Conservation (phyloP, 1,140 invertebrate species). For the Ptiloglossa arizonensis region DNA sequence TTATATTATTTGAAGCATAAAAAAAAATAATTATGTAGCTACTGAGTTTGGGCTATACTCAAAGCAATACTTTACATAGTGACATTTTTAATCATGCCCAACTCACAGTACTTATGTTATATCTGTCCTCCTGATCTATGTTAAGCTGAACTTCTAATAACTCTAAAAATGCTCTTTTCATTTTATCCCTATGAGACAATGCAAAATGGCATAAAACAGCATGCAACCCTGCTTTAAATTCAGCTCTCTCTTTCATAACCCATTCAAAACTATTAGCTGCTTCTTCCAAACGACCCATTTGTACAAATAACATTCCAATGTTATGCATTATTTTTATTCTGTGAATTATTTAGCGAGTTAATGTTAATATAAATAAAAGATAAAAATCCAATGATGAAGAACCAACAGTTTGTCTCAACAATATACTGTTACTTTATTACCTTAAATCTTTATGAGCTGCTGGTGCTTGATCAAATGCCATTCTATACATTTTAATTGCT, state of each 20-base stretch:
- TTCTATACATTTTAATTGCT: constrained; percentile 98
- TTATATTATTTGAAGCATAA: constrained; percentile 3
- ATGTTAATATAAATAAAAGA: constrained; percentile 24
- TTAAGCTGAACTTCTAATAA: constrained; percentile 94
- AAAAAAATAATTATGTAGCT: not conserved
- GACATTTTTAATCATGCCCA: constrained; percentile 35
- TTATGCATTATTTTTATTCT: constrained; percentile 99
- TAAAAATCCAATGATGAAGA: not conserved
- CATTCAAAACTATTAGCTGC: constrained; percentile 98
- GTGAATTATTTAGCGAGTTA: constrained; percentile 61
- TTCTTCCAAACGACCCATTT: constrained; percentile 97
- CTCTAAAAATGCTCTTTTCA: constrained; percentile 95
- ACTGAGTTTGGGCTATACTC: not conserved
- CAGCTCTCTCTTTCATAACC: constrained; percentile 97
- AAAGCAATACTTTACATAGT: constrained; percentile 13
- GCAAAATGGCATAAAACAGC: constrained; percentile 96
- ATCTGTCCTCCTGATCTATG: constrained; percentile 92
- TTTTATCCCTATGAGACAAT: constrained; percentile 95
- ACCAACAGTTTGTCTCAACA: not conserved
- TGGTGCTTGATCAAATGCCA: constrained; percentile 97
- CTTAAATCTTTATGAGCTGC: constrained; percentile 95
- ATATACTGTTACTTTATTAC: constrained; percentile 79
- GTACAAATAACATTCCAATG: constrained; percentile 97
- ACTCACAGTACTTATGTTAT: constrained; percentile 81
- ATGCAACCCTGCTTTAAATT: constrained; percentile 94